Conservation (phyloP, 2,113 vertebrate species). For the Hemicordylus capensis region DNA sequence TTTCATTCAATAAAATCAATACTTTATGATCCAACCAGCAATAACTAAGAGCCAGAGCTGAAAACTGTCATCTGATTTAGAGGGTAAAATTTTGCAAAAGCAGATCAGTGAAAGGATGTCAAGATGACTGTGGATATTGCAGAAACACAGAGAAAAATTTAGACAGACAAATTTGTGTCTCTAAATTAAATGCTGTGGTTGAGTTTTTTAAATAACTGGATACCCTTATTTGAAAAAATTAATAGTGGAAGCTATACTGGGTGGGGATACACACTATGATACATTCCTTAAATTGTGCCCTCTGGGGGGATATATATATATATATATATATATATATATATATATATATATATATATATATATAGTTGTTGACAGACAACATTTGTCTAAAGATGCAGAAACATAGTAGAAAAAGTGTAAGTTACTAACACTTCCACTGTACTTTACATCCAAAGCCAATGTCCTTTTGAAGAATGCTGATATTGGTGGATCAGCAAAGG, state of each 20-base stretch:
- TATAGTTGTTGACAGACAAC: no score
- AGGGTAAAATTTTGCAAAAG: slow-evolving; percentile 51
- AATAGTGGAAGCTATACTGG: slow-evolving; percentile 28
- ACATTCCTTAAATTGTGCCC: not conserved
- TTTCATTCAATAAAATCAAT: slow-evolving; percentile 67
- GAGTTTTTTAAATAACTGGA: slow-evolving; percentile 47
- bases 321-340: no score
- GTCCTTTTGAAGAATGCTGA: not conserved
- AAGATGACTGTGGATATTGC: slow-evolving; percentile 55
- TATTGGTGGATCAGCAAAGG: not conserved
- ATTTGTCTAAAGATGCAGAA: not conserved
- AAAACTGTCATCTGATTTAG: slow-evolving; percentile 49
- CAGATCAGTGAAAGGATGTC: slow-evolving; percentile 35
- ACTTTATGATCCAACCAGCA: slow-evolving; percentile 57
- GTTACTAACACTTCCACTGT: not conserved
- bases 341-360: no score
- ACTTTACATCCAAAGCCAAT: not conserved
- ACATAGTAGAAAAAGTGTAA: not conserved
- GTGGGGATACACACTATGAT: not conserved
- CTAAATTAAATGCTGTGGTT: slow-evolving; percentile 37
- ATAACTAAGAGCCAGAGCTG: slow-evolving; percentile 56
- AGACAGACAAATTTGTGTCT: slow-evolving; percentile 53
- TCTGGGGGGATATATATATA: no score
- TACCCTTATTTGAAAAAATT: slow-evolving; percentile 41
- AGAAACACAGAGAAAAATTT: slow-evolving; percentile 57